Base-by-base conservation (phyloP, 1,140 invertebrate genomes). In the Bombus superbus region DNA sequence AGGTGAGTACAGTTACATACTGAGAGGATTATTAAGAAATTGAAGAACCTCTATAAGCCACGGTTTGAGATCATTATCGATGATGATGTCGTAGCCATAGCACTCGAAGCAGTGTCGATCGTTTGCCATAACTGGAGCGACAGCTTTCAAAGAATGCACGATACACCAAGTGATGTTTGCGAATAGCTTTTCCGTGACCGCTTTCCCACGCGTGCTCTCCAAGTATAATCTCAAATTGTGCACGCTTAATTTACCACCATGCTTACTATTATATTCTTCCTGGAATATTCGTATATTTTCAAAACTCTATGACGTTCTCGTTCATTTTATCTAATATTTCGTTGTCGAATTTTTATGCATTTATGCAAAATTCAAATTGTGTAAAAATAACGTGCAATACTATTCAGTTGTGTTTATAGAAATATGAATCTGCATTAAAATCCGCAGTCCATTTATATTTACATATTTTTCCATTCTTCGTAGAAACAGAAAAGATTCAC, bases 231-330 rank as follows among this genome's bases (percentile, higher is more conserved):
- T 96, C 78, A 99, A 95, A 96, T 99, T 99, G 92, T 99, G 97
- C 8, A 99, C 97, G 74, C 97, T 98, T 96, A 99, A 97, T 96
- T 99, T 99, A 1, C 98, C 98, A 9, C 99, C 98, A 91, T 99
- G 98, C 78, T 99, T 96, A 88, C 97, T 97, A 94, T 99, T 99
- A 92, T 99, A 99, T 92, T 99, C 98, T 28, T 98, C 98, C 98
- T 98, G 80, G 72, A 86, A 42, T 18, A 38, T 11, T 53, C 28
- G 18, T 38, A 22, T 25, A 15, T 72, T 78, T 35, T 35, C 47
- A 53, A 0, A 53, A 22, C 47, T 53, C 47, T 53, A 53, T 22
- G 47, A 6, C 22, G 18, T 22, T 22, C 47, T 53, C 18, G 47
- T 53, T 53, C 22, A 53, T 18, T 53, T 53, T 22, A 22, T 22